Evolutionary conservation across 2,797 vertebrate genomes (phyloP), one percentile per base, ranked within the genome.

Genomic region (Bovichtus variegatus): DNA sequence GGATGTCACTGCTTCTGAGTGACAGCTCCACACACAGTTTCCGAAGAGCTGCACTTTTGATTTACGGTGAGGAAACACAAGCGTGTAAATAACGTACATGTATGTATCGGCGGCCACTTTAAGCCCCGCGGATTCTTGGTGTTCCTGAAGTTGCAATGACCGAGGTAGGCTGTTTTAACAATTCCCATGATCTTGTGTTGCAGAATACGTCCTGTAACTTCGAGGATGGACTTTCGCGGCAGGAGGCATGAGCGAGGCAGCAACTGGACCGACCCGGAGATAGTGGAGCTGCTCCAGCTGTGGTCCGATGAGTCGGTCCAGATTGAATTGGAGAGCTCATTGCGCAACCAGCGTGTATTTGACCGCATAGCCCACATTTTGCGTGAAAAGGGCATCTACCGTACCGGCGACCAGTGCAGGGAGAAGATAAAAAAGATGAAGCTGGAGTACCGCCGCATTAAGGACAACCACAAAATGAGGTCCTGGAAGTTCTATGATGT

Each of bases 351-450:
- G 87, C 96, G 96, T 6, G 96, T 97, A 12, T 98, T 98, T 82
- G 96, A 97, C 91, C 95, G 97, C 71, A 97, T 98, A 16, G 96
- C 97, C 0, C 95, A 96, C 81, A 91, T 96, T 49, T 70, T 97
- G 90, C 92, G 95, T 3, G 96, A 96, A 36, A 97, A 97, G 86
- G 97, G 97, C 61, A 96, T 97, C 84, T 96, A 94, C 73, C 96
- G 96, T 16, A 97, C 96, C 0, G 96, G 96, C 0, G 96, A 97
- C 82, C 96, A 97, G 90, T 97, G 96, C 88, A 85, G 96, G 31
- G 97, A 98, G 92, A 98, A 98, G 91, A 97, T 98, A 80, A 98
- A 98, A 78, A 98, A 98, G 90, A 97, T 98, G 96, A 98, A 98
- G 91, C 91, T 98, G 83, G 97, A 98, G 71, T 98, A 98, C 71